phyloP scores from a whole-genome alignment of 2,797 vertebrate species.

The Chaenodraco wilsoni region DNA sequence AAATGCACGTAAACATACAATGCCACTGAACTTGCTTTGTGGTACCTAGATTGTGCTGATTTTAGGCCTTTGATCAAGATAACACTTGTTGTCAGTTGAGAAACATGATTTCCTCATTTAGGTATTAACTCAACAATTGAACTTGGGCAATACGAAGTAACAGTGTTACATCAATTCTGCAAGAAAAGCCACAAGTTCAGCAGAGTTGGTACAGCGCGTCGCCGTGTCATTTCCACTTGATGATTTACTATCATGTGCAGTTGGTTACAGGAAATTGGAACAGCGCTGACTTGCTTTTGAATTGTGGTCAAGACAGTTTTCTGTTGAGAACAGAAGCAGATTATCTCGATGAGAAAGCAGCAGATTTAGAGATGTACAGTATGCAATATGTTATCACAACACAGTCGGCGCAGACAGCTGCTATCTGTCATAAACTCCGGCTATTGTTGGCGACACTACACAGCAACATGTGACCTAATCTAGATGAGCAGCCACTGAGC shows the following conservation, averaged over 20 bases:
- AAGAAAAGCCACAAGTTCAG: slow-evolving; percentile 45
- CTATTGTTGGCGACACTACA: slow-evolving; percentile 78
- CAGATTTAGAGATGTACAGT: slow-evolving; percentile 82
- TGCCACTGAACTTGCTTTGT: slow-evolving; percentile 32
- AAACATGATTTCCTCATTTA: slow-evolving; percentile 73
- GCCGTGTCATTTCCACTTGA: slow-evolving; percentile 63
- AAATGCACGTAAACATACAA: slow-evolving; percentile 9
- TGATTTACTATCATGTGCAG: slow-evolving; percentile 80
- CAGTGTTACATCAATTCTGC: slow-evolving; percentile 72
- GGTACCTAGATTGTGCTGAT: slow-evolving; percentile 59
- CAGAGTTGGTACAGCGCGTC: slow-evolving; percentile 27
- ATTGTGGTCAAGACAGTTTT: slow-evolving; percentile 78
- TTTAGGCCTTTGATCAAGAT: slow-evolving; percentile 63
- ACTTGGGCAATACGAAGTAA: slow-evolving; percentile 75
- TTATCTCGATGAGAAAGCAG: slow-evolving; percentile 76
- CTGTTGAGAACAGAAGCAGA: slow-evolving; percentile 79
- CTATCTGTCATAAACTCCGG: slow-evolving; percentile 83
- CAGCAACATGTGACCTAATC: slow-evolving; percentile 81
- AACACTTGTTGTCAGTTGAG: slow-evolving; percentile 68
- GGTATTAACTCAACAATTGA: slow-evolving; percentile 45
- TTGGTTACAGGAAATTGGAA: slow-evolving; percentile 83
- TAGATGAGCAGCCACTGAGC: slow-evolving; percentile 80
- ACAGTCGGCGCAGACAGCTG: slow-evolving; percentile 77
- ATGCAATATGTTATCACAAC: slow-evolving; percentile 80
- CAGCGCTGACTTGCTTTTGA: slow-evolving; percentile 73